A percentile compares a stretch with the other conserved stretches of the same genome.
These are phyloP conservation scores for Chrysina gloriosa DNA, from an alignment of 2,888 invertebrate species.

Conservation along the genomic window DNA sequence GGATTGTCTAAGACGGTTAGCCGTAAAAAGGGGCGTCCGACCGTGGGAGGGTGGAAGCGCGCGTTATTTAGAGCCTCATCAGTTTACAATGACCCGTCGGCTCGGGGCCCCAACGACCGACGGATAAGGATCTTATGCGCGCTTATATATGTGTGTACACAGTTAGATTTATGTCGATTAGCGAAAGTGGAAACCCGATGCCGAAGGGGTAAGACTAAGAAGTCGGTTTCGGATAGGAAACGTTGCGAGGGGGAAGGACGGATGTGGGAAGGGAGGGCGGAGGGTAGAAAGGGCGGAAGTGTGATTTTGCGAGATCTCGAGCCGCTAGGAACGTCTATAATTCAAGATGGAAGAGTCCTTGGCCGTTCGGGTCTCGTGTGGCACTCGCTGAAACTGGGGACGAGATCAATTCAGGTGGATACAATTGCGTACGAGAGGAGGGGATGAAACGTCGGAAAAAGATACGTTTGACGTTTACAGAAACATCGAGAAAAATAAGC, in stretches of 20 bases:
- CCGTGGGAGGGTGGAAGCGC: conserved; percentile 42
- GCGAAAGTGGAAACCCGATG: conserved; percentile 56
- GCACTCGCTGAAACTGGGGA: too few species aligned
- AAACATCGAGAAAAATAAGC: too few species aligned
- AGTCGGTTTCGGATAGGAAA: conserved; percentile 11
- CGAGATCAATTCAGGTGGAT: too few species aligned
- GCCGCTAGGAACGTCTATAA: too few species aligned
- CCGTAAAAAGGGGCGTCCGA: conserved; percentile 55
- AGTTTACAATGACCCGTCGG: conserved; percentile 77
- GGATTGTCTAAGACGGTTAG: conserved; percentile 50
- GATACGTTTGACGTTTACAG: too few species aligned
- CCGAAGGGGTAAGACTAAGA: conserved; percentile 47
- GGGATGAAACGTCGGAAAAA: too few species aligned
- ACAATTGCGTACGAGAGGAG: too few species aligned
- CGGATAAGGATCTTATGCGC: conserved; percentile 28
- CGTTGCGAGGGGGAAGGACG: background rate
- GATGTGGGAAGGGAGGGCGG: background rate
- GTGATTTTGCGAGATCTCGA: too few species aligned
- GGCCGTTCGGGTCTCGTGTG: too few species aligned
- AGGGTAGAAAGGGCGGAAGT: background rate
- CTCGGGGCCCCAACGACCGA: conserved; percentile 28
- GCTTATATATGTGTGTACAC: conserved; percentile 32
- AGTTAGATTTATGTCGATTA: conserved; percentile 57
- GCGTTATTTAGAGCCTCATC: conserved; percentile 76
- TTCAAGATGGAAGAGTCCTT: too few species aligned